Conservation (phyloP, 2,888 invertebrate species). For the Scaptomyza tumidula region DNA sequence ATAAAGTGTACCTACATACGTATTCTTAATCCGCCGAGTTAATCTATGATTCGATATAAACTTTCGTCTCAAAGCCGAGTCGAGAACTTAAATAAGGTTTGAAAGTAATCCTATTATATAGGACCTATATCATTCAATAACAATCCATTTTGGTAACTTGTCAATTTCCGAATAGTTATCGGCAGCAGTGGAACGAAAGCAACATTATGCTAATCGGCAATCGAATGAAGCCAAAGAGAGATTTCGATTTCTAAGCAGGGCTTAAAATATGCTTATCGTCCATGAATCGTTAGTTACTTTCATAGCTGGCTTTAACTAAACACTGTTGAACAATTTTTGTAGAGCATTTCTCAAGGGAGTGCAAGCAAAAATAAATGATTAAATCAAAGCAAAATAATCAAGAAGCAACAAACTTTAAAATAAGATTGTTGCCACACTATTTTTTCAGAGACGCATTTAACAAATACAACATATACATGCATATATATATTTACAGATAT, state of each 20-base stretch:
- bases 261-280: slow-evolving; percentile 11
- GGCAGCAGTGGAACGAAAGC: neutral
- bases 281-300: slow-evolving; percentile 28
- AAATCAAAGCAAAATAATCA: slow-evolving; percentile 43
- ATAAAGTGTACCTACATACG: neutral
- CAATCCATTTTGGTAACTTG: too few relatives aligned
- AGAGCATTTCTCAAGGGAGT: neutral
- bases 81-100: neutral
- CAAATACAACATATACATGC: slow-evolving; percentile 59
- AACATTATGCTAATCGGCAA: slow-evolving; percentile 5
- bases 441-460: slow-evolving; percentile 79
- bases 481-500: slow-evolving; percentile 43
- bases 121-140: neutral
- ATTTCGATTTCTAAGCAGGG: slow-evolving; percentile 2
- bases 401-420: slow-evolving; percentile 10
- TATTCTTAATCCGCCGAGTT: neutral
- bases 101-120: neutral
- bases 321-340: slow-evolving; percentile 57
- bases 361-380: slow-evolving; percentile 22
- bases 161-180: too few relatives aligned
- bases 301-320: slow-evolving; percentile 47
- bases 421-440: slow-evolving; percentile 65
- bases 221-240: neutral
- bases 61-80: too few relatives aligned
- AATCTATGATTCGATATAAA: neutral